These are phyloP conservation scores for Drosophila nebulosa DNA, from an alignment of 1,140 invertebrate species.

Conservation along the genomic window DNA sequence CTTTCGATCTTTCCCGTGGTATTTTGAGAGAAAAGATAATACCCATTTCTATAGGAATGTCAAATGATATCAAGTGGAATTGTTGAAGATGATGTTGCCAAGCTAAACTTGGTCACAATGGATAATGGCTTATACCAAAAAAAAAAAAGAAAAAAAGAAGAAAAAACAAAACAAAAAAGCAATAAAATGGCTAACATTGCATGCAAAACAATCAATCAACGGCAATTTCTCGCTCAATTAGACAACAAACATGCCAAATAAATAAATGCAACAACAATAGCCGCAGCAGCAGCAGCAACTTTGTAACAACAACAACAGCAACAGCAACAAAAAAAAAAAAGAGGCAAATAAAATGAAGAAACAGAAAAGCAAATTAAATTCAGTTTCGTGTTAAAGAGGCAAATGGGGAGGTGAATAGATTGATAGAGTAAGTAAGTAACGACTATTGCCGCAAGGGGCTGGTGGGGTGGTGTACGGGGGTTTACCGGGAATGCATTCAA, in stretches of 20 bases:
- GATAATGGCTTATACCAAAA: constrained; percentile 5
- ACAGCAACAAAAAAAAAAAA: constrained; percentile 8
- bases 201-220: constrained; percentile 80
- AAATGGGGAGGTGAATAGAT: constrained; percentile 21
- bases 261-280: constrained; percentile 14
- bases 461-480: too few species aligned
- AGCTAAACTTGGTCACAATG: constrained; percentile 12
- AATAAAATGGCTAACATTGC: constrained; percentile 66
- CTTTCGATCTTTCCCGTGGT: too few species aligned
- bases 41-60: too few species aligned
- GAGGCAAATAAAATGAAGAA: constrained; percentile 23
- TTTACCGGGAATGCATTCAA: constrained; percentile 7
- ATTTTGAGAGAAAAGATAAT: too few species aligned
- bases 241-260: constrained; percentile 74
- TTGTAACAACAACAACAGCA: constrained; percentile 18
- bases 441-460: background rate
- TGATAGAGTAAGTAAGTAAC: constrained; percentile 5
- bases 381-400: constrained; percentile 75
- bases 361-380: constrained; percentile 69
- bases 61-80: too few species aligned
- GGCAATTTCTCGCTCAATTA: constrained; percentile 80
- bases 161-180: constrained; percentile 16
- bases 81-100: background rate
- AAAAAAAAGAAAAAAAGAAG: too few species aligned
- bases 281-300: constrained; percentile 34